phyloP scores from a whole-genome alignment of 2,113 vertebrate genomes.

The Hippocampus mohnikei region DNA sequence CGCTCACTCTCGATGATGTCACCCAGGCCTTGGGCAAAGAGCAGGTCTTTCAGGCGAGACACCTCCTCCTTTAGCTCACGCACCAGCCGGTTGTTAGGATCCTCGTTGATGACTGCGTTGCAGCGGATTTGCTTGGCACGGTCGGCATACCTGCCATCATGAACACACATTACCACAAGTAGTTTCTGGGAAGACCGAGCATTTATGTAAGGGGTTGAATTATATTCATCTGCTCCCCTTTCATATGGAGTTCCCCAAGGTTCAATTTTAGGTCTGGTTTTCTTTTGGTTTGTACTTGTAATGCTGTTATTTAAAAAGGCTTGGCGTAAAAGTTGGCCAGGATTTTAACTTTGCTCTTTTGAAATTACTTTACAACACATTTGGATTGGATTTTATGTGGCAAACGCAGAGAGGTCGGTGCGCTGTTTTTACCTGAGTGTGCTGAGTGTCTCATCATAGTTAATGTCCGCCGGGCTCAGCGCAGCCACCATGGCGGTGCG shows the following conservation, averaged over 20 bases:
- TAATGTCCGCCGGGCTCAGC: slow-evolving; percentile 94
- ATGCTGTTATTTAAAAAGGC: too few relatives aligned
- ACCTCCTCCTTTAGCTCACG: slow-evolving; percentile 96
- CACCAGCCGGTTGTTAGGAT: slow-evolving; percentile 94
- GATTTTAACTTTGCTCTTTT: too few relatives aligned
- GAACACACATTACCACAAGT: not conserved
- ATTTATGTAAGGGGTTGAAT: not conserved
- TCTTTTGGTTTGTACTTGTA: not conserved
- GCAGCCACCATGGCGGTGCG: slow-evolving; percentile 96
- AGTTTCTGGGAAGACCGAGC: not conserved
- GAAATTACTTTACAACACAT: not conserved
- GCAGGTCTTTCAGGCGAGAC: slow-evolving; percentile 87
- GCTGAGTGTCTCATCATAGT: slow-evolving; percentile 97
- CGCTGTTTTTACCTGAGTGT: slow-evolving; percentile 82
- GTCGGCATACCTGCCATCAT: slow-evolving; percentile 83
- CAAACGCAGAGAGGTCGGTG: not conserved
- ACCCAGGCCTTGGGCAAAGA: slow-evolving; percentile 88
- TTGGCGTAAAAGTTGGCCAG: too few relatives aligned
- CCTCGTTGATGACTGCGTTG: slow-evolving; percentile 94
- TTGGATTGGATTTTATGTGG: slow-evolving; percentile 1
- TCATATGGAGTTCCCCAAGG: not conserved
- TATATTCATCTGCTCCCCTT: not conserved
- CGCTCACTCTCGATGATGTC: slow-evolving; percentile 96
- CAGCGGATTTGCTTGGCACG: slow-evolving; percentile 98
- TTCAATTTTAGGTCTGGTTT: not conserved